Conservation (phyloP, 2,113 vertebrate species). For the Scomber scombrus region DNA sequence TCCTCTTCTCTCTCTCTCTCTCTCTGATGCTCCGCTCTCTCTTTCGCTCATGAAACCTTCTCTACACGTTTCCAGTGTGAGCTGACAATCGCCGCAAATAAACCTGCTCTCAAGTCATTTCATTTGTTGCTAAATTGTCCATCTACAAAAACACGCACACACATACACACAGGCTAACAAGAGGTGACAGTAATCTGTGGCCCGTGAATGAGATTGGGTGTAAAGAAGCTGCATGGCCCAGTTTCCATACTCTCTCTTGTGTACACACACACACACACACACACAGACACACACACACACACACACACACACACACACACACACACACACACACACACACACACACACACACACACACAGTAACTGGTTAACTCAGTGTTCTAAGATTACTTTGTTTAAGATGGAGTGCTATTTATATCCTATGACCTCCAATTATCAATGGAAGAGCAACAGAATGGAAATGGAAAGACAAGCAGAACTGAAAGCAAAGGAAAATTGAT, state of each 20-base stretch:
- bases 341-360: constrained; percentile 14
- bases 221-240: constrained; percentile 55
- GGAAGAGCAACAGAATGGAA: neutral
- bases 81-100: neutral
- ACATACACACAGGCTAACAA: constrained; percentile 25
- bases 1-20: neutral
- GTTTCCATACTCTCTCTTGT: constrained; percentile 30
- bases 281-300: constrained; percentile 3
- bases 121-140: neutral
- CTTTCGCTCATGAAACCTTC: neutral
- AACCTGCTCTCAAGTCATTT: neutral
- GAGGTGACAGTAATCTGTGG: constrained; percentile 65
- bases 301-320: constrained; percentile 10
- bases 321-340: neutral
- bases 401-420: constrained; percentile 48
- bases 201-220: constrained; percentile 60
- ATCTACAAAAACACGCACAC: neutral
- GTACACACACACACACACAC: neutral
- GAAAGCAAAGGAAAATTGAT: neutral
- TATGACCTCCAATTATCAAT: constrained; percentile 40
- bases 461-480: neutral
- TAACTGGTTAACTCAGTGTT: constrained; percentile 39
- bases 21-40: neutral
- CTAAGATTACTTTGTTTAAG: constrained; percentile 43
- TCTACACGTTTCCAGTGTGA: neutral